Conservation (phyloP, 2,888 invertebrate genomes). For the Acanthosepion esculentum region DNA sequence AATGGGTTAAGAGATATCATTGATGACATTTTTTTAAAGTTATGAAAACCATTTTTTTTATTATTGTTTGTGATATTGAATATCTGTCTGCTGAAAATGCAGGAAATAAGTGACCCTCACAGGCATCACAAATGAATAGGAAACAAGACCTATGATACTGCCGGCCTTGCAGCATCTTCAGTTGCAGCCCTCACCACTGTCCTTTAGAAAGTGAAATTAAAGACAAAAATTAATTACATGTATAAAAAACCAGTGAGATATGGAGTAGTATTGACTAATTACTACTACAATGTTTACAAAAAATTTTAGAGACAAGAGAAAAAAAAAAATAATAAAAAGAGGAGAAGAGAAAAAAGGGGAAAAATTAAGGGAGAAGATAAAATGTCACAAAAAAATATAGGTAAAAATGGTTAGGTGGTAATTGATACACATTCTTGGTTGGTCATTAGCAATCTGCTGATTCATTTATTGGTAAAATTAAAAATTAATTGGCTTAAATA, state of each 20-base stretch:
- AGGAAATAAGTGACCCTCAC: conserved; percentile 44
- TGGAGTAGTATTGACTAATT: not conserved
- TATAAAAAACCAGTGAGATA: conserved; percentile 38
- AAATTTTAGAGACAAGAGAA: conserved; percentile 33
- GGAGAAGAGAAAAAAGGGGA: not conserved
- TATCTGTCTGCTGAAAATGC: conserved; percentile 44
- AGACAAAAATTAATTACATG: conserved; percentile 41
- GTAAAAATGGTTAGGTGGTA: not conserved
- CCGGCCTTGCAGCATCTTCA: conserved; percentile 47
- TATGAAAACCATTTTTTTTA: not conserved
- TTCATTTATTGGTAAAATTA: not conserved
- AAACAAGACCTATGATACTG: conserved; percentile 48
- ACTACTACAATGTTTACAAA: not conserved
- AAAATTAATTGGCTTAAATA: not conserved
- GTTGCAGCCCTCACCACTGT: conserved; percentile 48
- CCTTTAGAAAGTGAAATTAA: conserved; percentile 49
- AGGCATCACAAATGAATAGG: conserved; percentile 48
- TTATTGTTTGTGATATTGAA: conserved; percentile 38
- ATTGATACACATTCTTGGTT: not conserved
- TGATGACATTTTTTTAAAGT: not conserved
- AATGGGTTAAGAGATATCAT: not conserved
- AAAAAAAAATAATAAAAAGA: not conserved
- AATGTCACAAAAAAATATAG: not conserved
- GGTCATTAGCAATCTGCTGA: not conserved
- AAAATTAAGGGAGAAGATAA: not conserved